Base-by-base conservation (phyloP, 30 jellyfish, hydroid and myxozoan genomes). In the Aurelia sp. region DNA sequence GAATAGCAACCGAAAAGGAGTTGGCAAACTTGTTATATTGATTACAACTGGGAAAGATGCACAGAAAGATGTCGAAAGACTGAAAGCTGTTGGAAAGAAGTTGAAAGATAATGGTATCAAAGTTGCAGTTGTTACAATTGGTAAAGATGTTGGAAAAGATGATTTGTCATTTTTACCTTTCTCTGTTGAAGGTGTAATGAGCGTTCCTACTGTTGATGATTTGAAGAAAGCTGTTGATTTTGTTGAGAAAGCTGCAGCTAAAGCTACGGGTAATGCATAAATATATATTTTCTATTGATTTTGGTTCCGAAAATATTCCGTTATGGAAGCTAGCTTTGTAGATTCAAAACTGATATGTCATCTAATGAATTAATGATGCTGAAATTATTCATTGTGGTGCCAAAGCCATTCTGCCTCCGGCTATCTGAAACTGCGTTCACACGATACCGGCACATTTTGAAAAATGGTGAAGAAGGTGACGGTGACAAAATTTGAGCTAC, bases 31-130 rank as follows among this genome's bases (percentile, higher is more conserved):
- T 50, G 66, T 91, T 0, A 74, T 91, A 8, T 57, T 91, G 23
- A 13, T 91, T 17, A 67, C 73, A 1, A 72, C 94, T 5, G 96
- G 98, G 10, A 37, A 37, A 37, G 50, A 37, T 0, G 76, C 35
- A 0, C 35, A 33, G 3, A 67, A 52, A 44, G 87, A 87, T 7
- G 50, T 7, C 3, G 44, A 76, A 16, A 61, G 53, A 73, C 16
- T 67, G 27, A 82, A 30, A 17, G 77, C 62, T 16, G 30, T 68
- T 12, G 93, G 81, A 6, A 50, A 52, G 51, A 70, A 61, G 55
- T 41, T 88, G 61, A 81, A 53, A 35, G 81, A 73, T 50, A 67
- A 50, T 10, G 98, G 96, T 19, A 72, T 93, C 27, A 71, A 93
- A 40, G 57, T 93, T 6, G 70, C 79, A 1, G 89, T 88, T 3